Conservation (phyloP, 2,113 vertebrate genomes). For the Antechinus stuartii region DNA sequence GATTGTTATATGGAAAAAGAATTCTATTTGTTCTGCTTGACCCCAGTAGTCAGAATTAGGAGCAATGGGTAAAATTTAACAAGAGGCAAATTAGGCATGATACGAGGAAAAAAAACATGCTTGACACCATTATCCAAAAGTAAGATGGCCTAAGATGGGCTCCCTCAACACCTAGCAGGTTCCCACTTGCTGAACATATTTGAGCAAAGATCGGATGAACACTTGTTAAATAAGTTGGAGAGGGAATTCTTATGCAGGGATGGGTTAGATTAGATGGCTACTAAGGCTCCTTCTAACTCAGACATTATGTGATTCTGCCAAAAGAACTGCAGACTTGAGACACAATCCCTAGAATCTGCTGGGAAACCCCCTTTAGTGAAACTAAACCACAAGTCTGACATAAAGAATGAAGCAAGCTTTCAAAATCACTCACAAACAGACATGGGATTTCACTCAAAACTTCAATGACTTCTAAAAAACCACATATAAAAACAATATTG, state of each 20-base stretch:
- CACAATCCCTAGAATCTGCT: neutral
- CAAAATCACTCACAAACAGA: neutral
- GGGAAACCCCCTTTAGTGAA: neutral
- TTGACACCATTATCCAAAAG: neutral
- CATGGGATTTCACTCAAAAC: neutral
- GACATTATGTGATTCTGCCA: neutral
- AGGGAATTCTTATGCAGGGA: neutral
- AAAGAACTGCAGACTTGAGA: neutral
- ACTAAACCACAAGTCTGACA: neutral
- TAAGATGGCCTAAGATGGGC: no score
- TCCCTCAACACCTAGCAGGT: neutral
- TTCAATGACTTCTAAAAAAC: neutral
- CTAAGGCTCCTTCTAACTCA: neutral
- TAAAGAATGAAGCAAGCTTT: conserved; percentile 2
- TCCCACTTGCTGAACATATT: neutral
- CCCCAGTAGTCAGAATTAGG: neutral
- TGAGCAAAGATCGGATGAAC: neutral
- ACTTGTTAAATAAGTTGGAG: neutral
- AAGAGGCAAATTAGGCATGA: neutral
- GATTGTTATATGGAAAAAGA: neutral
- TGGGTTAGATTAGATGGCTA: neutral
- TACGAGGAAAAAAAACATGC: neutral
- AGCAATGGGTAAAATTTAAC: neutral
- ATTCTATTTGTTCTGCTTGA: neutral
- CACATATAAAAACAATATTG: neutral